Evolutionary conservation across 1,140 invertebrate genomes (phyloP), one percentile per base, ranked within the genome.

Genomic region (Pseudomyrmex sp.): DNA sequence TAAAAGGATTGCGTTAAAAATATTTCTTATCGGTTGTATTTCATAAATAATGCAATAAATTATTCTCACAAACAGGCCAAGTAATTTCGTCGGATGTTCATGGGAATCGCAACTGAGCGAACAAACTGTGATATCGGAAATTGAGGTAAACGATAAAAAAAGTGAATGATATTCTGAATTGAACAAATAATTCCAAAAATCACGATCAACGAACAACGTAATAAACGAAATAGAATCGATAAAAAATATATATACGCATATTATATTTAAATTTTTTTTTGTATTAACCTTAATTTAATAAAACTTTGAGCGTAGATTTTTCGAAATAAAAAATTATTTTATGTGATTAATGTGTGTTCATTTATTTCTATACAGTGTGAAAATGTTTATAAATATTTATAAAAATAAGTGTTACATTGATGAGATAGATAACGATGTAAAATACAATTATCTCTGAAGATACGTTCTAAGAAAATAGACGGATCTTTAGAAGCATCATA

Each of bases 141-240:
- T 92, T 61, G 86, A 88, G 8, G 89, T 91, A 69, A 92, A 92
- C 59, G 62, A 88, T 0, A 66, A 80, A 13, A 50, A 26, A 46
- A 7, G 35, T 7, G 52, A 46, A 23, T 0, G n/a, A 76, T n/a
- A 13, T 35, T 56, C 15, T 1, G 44, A 79, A 50, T 20, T 59
- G 13, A 56, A 0, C 10, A 12, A 70, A 12, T 5, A 12, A 35
- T 0, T 0, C 23, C 8, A 12, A 80, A 10, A 12, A 48, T 12
- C 10, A 13, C 9, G 18, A 59, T 35, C 35, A 18, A 59, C 18
- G 59, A 12, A 48, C 8, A 59, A 75, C 26, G 15, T 65, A 82
- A 18, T 75, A 5, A 66, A 26, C 5, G 20, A 12, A 48, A 20
- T 77, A 20, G 7, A 75, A 75, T 48, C n/a, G 15, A 50, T 44